Percentiles rank a stretch among this genome's conserved stretches.
Evolutionary conservation across 2,888 invertebrate genomes (phyloP).

Genomic region (Megastigmus dorsalis): DNA sequence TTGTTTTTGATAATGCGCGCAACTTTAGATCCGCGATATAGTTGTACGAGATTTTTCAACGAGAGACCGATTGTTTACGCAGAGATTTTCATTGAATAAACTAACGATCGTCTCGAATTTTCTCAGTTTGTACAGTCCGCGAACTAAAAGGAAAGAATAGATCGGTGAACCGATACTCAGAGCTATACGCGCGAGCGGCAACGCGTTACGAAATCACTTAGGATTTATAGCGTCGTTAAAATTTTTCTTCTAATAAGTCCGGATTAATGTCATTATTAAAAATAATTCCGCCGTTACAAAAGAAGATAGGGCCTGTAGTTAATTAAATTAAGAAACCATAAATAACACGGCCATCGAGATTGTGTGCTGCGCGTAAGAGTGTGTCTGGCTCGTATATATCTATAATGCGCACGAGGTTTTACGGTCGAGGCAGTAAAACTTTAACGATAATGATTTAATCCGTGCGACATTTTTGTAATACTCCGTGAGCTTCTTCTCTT

Average conservation of each 20-base stretch:
- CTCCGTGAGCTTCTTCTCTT: not conserved
- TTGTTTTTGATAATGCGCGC: slow-evolving; percentile 10
- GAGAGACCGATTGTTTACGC: too few relatives aligned
- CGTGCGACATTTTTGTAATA: not conserved
- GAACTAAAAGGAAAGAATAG: too few relatives aligned
- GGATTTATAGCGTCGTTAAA: slow-evolving; percentile 9
- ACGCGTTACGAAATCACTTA: not conserved
- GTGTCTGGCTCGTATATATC: too few relatives aligned
- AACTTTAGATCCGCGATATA: too few relatives aligned
- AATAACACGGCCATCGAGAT: slow-evolving; percentile 9
- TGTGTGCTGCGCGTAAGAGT: too few relatives aligned
- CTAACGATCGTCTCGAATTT: too few relatives aligned
- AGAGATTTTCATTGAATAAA: too few relatives aligned
- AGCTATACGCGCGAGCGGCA: too few relatives aligned
- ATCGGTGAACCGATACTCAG: too few relatives aligned
- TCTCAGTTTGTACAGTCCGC: too few relatives aligned
- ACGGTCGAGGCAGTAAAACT: not conserved
- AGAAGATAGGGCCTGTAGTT: not conserved
- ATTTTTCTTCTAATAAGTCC: not conserved
- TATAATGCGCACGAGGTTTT: not conserved
- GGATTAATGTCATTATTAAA: slow-evolving; percentile 3
- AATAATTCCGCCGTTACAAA: not conserved
- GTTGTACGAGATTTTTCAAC: too few relatives aligned
- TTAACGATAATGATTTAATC: slow-evolving; percentile 12
- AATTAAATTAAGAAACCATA: slow-evolving; percentile 32